phyloP scores from a whole-genome alignment of 2,113 vertebrate genomes.

The Drymodes brunneopygia region DNA sequence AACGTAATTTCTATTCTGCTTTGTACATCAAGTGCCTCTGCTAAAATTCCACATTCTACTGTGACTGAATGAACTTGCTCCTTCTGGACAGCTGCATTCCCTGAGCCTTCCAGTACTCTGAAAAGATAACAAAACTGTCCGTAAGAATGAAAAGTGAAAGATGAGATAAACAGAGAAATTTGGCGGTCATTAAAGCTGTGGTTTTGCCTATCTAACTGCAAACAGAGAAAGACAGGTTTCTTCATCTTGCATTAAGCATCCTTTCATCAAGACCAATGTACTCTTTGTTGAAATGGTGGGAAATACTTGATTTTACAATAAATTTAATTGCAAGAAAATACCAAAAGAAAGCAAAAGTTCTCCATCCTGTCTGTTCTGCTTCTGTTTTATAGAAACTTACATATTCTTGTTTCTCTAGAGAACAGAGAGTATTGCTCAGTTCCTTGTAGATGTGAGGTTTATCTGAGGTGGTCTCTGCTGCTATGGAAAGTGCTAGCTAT shows the following conservation, averaged over 20 bases:
- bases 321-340: not conserved
- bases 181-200: accelerated
- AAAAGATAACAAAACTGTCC: not conserved
- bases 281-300: not conserved
- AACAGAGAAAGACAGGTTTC: not conserved
- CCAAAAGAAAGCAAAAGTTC: not conserved
- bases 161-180: not conserved
- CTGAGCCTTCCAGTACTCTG: not conserved
- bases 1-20: not conserved
- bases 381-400: not conserved
- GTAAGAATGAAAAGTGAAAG: not conserved
- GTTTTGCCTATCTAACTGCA: not conserved
- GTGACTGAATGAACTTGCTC: not conserved
- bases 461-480: not conserved
- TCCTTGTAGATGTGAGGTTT: not conserved
- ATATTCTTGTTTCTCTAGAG: not conserved
- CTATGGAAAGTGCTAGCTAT: not conserved
- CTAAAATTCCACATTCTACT: not conserved
- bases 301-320: not conserved
- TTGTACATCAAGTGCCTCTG: not conserved
- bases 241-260: not conserved
- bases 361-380: not conserved
- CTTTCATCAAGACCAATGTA: not conserved
- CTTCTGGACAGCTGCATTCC: not conserved
- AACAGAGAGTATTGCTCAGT: not conserved